Evolutionary conservation across 1,140 invertebrate genomes (phyloP).

Genomic region (Bombus confusus): DNA sequence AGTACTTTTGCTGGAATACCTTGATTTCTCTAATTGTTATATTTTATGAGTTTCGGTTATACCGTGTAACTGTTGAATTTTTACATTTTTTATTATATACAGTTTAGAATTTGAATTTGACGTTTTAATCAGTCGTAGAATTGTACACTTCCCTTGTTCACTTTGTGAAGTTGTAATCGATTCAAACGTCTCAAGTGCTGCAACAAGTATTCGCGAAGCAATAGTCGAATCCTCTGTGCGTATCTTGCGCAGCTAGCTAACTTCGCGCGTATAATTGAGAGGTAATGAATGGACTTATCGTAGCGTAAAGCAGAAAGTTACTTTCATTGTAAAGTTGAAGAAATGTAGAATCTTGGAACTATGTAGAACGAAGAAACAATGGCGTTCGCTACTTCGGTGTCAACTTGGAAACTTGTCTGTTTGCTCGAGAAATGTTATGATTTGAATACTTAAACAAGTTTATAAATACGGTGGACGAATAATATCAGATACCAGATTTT

Average conservation of each 20-base stretch:
- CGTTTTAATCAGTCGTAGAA: neutral
- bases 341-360: neutral
- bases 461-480: neutral
- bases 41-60: neutral
- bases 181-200: neutral
- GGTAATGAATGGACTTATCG: constrained; percentile 9
- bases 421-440: neutral
- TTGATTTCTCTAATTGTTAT: neutral
- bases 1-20: neutral
- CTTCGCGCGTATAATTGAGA: neutral
- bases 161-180: neutral
- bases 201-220: neutral
- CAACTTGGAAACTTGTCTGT: neutral
- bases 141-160: neutral
- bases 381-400: too few relatives aligned
- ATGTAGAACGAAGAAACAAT: neutral
- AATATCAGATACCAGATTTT: too few relatives aligned
- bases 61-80: too few relatives aligned
- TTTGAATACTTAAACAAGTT: neutral
- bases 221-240: neutral
- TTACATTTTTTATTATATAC: neutral
- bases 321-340: neutral
- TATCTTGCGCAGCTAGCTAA: neutral
- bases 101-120: neutral
- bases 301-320: neutral